phyloP scores from a whole-genome alignment of 2,888 invertebrate genomes.

The Ferdinandea cuprea region DNA sequence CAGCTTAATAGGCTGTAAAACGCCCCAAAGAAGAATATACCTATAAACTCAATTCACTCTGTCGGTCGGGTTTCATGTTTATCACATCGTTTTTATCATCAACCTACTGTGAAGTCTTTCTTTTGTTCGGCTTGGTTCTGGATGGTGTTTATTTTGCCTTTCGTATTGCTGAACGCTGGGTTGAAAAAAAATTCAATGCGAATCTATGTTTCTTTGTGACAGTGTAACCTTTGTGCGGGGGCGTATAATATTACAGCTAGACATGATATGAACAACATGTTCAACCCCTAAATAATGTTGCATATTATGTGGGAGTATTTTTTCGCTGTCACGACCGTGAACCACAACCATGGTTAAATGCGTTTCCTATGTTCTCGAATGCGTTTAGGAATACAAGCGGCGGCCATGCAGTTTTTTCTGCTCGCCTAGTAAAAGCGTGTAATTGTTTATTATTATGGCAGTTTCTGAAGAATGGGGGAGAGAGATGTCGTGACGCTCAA shows the following conservation, averaged over 20 bases:
- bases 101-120: conserved; percentile 4
- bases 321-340: neutral
- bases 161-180: conserved; percentile 58
- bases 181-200: conserved; percentile 69
- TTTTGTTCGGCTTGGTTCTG: neutral
- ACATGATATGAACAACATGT: conserved; percentile 2
- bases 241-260: conserved; percentile 2
- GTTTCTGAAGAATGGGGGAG: conserved; percentile 30
- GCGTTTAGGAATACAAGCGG: neutral
- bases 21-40: conserved; percentile 40
- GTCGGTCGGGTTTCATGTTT: conserved; percentile 3
- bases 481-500: neutral
- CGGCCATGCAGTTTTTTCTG: conserved; percentile 10
- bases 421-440: conserved; percentile 57
- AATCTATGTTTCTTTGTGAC: conserved; percentile 40
- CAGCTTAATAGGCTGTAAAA: conserved; percentile 79
- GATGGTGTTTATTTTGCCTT: conserved; percentile 18
- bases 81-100: conserved; percentile 18
- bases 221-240: conserved; percentile 28
- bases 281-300: conserved; percentile 35
- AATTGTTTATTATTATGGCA: conserved; percentile 62
- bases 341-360: neutral
- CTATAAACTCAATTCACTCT: too few relatives aligned
- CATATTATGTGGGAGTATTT: neutral
- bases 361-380: conserved; percentile 4